Evolutionary conservation across 2,888 invertebrate species (phyloP).

Genomic region (Entomobrya multifasciata): DNA sequence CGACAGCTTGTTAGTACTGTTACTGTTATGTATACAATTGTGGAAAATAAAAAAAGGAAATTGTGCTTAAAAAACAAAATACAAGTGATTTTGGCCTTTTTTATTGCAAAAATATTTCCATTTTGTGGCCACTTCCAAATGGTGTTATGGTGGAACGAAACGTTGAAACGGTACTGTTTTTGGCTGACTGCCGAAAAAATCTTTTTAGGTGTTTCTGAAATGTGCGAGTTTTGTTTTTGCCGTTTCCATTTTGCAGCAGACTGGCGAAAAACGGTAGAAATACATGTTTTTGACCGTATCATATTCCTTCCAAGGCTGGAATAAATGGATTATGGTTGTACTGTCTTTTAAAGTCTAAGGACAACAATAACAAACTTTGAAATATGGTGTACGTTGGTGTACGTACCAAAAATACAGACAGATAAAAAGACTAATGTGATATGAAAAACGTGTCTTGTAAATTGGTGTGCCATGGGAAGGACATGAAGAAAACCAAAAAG

Average conservation of each 20-base stretch:
- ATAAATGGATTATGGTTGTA: slow-evolving; percentile 11
- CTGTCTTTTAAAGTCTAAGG: background rate
- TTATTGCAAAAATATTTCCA: slow-evolving; percentile 26
- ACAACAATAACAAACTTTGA: background rate
- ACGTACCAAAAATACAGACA: background rate
- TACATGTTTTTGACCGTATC: background rate
- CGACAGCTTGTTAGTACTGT: too few relatives aligned
- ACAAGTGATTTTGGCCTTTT: slow-evolving; percentile 2
- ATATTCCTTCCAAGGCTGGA: slow-evolving; percentile 39
- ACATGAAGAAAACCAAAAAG: background rate
- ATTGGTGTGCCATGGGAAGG: background rate
- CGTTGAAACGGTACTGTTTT: slow-evolving; percentile 18
- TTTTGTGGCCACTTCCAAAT: slow-evolving; percentile 42
- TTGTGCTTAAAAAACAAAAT: background rate
- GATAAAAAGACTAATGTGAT: background rate
- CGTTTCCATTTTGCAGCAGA: slow-evolving; percentile 9
- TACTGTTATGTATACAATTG: too few relatives aligned
- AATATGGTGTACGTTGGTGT: too few relatives aligned
- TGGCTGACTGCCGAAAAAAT: slow-evolving; percentile 31
- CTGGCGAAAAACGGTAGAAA: slow-evolving; percentile 2
- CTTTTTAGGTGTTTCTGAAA: background rate
- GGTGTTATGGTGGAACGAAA: slow-evolving; percentile 32
- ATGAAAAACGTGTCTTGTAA: background rate
- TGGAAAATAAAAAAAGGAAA: background rate
- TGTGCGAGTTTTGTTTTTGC: background rate